A percentile compares a stretch with the other conserved stretches of the same genome.
Evolutionary conservation across 2,113 vertebrate genomes (phyloP).

Genomic region (Peromyscus californicus): DNA sequence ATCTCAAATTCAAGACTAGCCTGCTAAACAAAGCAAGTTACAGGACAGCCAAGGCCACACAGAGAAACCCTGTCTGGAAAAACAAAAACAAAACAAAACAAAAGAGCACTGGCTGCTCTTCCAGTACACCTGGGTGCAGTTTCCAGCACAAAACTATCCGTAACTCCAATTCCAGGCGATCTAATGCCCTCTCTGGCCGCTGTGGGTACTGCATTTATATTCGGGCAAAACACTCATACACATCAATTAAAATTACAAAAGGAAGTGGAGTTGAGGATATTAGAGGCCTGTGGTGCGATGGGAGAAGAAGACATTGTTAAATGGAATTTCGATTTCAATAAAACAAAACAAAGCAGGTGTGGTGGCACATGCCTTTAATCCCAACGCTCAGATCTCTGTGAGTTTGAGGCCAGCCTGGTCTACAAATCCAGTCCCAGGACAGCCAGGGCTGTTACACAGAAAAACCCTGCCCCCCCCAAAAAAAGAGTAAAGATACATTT

Average conservation of each 20-base stretch:
- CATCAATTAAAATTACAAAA: neutral
- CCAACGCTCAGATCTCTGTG: neutral
- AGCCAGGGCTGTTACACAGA: neutral
- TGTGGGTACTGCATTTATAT: neutral
- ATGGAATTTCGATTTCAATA: neutral
- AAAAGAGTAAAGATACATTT: neutral
- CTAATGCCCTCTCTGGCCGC: neutral
- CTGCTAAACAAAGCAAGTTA: too few species aligned
- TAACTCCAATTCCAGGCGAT: neutral
- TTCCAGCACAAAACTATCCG: neutral
- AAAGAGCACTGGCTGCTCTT: neutral
- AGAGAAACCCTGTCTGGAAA: neutral
- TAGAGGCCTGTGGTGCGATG: neutral
- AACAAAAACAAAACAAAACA: neutral
- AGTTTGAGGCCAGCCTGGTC: neutral
- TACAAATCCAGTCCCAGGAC: neutral
- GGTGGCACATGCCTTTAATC: neutral
- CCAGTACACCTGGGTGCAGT: neutral
- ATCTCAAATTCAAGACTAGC: too few species aligned
- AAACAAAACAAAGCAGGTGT: neutral
- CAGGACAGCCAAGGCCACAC: neutral
- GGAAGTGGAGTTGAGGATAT: neutral
- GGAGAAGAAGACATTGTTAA: neutral
- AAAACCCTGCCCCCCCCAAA: neutral
- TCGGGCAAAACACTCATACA: neutral